Evolutionary conservation across 2,113 vertebrate species (phyloP).

Genomic region (Physeter macrocephalus): DNA sequence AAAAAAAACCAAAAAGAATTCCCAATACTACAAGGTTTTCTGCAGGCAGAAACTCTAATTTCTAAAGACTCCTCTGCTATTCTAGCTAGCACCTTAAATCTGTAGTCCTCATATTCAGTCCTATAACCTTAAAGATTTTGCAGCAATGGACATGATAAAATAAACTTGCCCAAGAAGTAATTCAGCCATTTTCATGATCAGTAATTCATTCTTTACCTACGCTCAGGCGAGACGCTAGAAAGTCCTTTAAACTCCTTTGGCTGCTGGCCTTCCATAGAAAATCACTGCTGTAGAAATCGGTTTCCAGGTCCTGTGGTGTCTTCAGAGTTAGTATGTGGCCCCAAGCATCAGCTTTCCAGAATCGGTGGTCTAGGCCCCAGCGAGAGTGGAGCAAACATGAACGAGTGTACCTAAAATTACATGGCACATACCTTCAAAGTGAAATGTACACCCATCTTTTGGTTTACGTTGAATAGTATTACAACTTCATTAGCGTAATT

Average conservation of each 20-base stretch:
- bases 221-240: background rate
- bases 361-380: background rate
- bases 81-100: background rate
- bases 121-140: background rate
- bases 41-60: background rate
- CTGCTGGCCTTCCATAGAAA: background rate
- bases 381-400: background rate
- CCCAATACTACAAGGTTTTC: background rate
- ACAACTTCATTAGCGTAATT: background rate
- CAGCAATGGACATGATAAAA: background rate
- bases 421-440: background rate
- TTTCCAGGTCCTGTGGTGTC: background rate
- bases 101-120: background rate
- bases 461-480: background rate
- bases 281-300: background rate
- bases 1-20: background rate
- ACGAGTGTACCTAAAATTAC: background rate
- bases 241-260: background rate
- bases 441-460: background rate
- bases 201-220: slow-evolving; percentile 4
- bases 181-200: background rate
- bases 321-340: background rate
- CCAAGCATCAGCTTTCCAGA: background rate
- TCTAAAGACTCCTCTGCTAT: background rate
- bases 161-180: slow-evolving; percentile 8